Conservation (phyloP, 2,888 invertebrate species). For the Lissonota sp. region DNA sequence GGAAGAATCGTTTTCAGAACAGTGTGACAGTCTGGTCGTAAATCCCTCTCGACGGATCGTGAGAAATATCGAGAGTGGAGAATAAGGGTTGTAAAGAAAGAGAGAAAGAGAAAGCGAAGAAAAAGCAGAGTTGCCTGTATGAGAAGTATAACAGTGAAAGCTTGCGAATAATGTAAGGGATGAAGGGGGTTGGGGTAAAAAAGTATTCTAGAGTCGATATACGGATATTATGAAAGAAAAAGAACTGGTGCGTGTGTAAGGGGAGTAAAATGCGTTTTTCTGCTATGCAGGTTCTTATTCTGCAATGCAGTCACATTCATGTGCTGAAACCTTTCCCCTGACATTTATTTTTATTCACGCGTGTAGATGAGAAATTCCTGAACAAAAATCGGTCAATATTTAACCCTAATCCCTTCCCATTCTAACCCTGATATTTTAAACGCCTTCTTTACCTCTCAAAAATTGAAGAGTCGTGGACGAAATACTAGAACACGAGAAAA, state of each 20-base stretch:
- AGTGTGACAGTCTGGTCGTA: slow-evolving; percentile 32
- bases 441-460: no score
- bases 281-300: not conserved
- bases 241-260: slow-evolving; percentile 14
- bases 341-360: not conserved
- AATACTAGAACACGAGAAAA: no score
- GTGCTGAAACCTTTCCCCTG: slow-evolving; percentile 21
- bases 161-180: slow-evolving; percentile 13
- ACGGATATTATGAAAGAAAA: not conserved
- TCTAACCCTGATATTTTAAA: no score
- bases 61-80: slow-evolving; percentile 27
- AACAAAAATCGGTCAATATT: no score
- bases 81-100: slow-evolving; percentile 1
- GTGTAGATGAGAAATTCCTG: no score
- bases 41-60: slow-evolving; percentile 24
- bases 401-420: no score
- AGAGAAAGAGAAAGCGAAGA: not conserved
- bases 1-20: slow-evolving; percentile 7
- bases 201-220: not conserved
- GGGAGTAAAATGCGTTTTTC: slow-evolving; percentile 28
- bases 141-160: slow-evolving; percentile 16
- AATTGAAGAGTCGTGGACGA: no score
- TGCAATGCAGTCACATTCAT: slow-evolving; percentile 20
- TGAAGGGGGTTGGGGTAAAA: not conserved
- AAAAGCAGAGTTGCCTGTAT: slow-evolving; percentile 4